Percentiles rank a stretch among this genome's conserved stretches.
Conservation (phyloP, 2,113 vertebrate genomes). For the Haemorhous mexicanus region DNA sequence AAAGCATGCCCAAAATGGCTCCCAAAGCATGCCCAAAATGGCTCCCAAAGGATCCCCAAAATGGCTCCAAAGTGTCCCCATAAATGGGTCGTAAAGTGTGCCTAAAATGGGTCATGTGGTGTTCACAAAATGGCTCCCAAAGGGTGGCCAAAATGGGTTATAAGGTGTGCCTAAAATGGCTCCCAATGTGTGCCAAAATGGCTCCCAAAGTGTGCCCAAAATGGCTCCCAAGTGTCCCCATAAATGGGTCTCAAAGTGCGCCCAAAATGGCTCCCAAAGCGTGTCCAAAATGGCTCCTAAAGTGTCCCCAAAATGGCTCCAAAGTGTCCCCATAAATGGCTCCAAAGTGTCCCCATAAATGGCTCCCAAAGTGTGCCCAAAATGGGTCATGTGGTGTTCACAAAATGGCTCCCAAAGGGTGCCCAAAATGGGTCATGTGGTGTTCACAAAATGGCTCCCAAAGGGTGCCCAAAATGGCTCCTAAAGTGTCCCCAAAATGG, state of each 20-base stretch:
- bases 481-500: no score
- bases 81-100: fast-evolving
- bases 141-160: neutral
- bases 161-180: fast-evolving
- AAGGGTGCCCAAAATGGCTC: neutral
- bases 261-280: fast-evolving
- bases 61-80: fast-evolving
- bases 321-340: neutral
- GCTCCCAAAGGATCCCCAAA: neutral
- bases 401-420: neutral
- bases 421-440: fast-evolving
- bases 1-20: no score
- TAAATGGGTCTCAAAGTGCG: no score
- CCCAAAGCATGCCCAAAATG: no score
- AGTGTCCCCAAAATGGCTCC: neutral
- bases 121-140: no score
- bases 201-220: neutral
- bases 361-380: no score
- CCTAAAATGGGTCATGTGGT: neutral
- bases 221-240: neutral
- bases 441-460: fast-evolving
- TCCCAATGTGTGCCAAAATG: fast-evolving
- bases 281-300: fast-evolving
- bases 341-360: fast-evolving
- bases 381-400: no score